Conservation (phyloP, 2,797 vertebrate genomes). For the Helarctos malayanus region DNA sequence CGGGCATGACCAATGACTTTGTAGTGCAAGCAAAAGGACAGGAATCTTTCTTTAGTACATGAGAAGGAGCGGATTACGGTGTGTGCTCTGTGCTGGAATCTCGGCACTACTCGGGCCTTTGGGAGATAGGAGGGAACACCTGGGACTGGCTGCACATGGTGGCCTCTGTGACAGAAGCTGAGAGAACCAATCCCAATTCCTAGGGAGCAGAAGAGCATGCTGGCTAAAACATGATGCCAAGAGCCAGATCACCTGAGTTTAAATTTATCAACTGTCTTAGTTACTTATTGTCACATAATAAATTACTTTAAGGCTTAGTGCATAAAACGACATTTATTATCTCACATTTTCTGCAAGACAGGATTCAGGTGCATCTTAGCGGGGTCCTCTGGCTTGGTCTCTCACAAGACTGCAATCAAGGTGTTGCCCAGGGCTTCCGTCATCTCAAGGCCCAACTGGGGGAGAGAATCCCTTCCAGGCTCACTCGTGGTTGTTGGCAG, state of each 20-base stretch:
- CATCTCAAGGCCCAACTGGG: background rate
- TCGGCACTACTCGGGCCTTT: background rate
- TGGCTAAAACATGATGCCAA: background rate
- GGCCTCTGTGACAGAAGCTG: background rate
- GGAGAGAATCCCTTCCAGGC: background rate
- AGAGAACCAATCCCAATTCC: background rate
- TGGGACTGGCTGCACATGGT: background rate
- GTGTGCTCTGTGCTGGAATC: background rate
- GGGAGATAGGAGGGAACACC: background rate
- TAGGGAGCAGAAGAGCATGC: background rate
- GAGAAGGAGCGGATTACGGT: background rate
- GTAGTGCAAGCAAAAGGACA: background rate
- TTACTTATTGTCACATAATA: background rate
- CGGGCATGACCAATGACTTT: background rate
- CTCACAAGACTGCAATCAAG: background rate
- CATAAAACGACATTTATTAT: background rate
- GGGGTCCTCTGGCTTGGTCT: background rate
- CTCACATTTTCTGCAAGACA: background rate
- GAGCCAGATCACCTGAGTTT: background rate
- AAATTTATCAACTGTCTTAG: background rate
- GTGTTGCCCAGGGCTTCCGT: background rate
- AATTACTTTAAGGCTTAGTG: background rate
- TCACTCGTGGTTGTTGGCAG: background rate
- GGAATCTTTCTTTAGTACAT: background rate
- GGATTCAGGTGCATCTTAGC: background rate